Evolutionary conservation across 2,888 invertebrate genomes (phyloP).

Genomic region (Cylloceria caligata): DNA sequence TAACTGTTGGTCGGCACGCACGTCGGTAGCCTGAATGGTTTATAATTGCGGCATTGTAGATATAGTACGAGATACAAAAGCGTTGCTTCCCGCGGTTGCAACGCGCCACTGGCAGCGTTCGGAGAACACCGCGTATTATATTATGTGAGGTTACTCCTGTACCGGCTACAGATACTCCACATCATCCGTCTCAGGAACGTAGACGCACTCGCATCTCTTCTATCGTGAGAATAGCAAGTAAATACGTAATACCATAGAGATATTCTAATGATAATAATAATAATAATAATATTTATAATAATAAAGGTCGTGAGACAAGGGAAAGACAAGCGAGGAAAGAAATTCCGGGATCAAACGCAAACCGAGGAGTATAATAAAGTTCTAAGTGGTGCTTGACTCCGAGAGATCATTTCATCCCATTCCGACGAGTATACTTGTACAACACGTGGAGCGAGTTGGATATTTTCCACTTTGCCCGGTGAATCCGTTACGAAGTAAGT

Average conservation of each 20-base stretch:
- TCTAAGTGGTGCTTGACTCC: not conserved
- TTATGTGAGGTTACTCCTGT: slow-evolving; percentile 20
- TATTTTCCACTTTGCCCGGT: not conserved
- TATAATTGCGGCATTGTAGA: slow-evolving; percentile 80
- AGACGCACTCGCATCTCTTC: slow-evolving; percentile 13
- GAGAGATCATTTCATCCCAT: slow-evolving; percentile 20
- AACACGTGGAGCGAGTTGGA: not conserved
- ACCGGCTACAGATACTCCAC: not conserved
- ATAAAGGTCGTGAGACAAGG: not conserved
- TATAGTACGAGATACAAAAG: slow-evolving; percentile 76
- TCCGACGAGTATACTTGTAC: not conserved
- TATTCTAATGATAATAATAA: not conserved
- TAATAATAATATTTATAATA: not conserved
- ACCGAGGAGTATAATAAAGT: slow-evolving; percentile 11
- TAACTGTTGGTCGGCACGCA: slow-evolving; percentile 79
- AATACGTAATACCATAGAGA: slow-evolving; percentile 16
- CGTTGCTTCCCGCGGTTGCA: slow-evolving; percentile 65
- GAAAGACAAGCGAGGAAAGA: slow-evolving; percentile 22
- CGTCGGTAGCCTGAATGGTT: slow-evolving; percentile 78
- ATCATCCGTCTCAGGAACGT: not conserved
- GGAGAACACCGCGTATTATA: slow-evolving; percentile 42
- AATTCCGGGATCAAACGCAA: slow-evolving; percentile 15
- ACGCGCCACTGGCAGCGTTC: slow-evolving; percentile 47
- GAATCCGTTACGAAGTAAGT: not conserved
- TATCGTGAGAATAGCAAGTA: slow-evolving; percentile 40